Base-by-base conservation (phyloP, 2,888 invertebrate genomes). In the Drosophila stalkeri region DNA sequence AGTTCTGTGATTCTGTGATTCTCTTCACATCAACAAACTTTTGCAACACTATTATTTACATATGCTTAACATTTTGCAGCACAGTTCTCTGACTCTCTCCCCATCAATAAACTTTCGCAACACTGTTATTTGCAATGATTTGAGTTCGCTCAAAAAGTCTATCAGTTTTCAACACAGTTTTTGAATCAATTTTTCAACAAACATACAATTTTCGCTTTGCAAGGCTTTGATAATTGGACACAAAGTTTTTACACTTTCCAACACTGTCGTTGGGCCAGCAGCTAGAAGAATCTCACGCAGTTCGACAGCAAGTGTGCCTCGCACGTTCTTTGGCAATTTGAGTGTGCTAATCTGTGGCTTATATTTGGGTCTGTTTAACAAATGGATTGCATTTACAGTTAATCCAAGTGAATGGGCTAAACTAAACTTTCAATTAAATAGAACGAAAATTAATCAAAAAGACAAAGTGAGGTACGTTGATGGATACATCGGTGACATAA, bases 351-450 rank as follows among this genome's bases (percentile, higher is more conserved):
- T 39, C 43, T 44, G 12, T 12, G 5, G 43, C 39, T 46, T 46
- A 52, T 23, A 23, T 61, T 51, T 1, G 39, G 23, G 43, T 41
- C 16, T 54, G 54, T 71, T 77, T 60, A 64, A 69, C 49, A 71
- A 65, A 72, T 82, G 56, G 56, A 74, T 73, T 86, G 78, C 78
- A 69, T 70, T 73, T 72, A 49, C 63, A 51, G 59, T 44, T 71
- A 80, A 83, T 75, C 72, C 72, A 47, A 49, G 61, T 66, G 78
- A 82, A 71, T 75, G 82, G 55, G 35, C 61, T 35, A 35, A 70
- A 70, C 75, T 63, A 73, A 81, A 80, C 69, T 80, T 84, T 78
- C 81, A 87, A 87, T 84, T 84, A 87, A 84, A 87, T 84, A 76
- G 80, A 82, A 76, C 68, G 72, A 73, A 74, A 75, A 81, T 82